Evolutionary conservation across 2,888 invertebrate species (phyloP).

Genomic region (Caenorhabditis plicata): DNA sequence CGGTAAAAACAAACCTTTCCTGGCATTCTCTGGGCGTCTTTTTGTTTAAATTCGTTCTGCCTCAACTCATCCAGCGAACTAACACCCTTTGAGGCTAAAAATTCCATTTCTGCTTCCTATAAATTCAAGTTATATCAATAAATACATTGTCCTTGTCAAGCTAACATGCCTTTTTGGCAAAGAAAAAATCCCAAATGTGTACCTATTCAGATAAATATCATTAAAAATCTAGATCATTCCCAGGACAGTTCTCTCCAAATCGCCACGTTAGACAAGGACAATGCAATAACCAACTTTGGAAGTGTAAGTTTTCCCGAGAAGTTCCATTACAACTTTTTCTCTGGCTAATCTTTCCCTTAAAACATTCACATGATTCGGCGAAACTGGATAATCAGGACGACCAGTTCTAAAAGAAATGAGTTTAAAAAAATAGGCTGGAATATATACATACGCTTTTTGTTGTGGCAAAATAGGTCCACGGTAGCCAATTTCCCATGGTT

Average conservation of each 20-base stretch:
- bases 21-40: slow-evolving; percentile 43
- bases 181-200: too few species aligned
- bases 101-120: slow-evolving; percentile 37
- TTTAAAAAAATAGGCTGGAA: not conserved
- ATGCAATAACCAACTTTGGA: slow-evolving; percentile 36
- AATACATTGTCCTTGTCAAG: too few species aligned
- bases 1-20: slow-evolving; percentile 43
- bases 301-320: slow-evolving; percentile 58
- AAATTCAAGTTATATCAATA: not conserved
- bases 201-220: too few species aligned
- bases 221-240: too few species aligned
- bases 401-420: slow-evolving; percentile 48
- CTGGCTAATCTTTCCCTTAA: slow-evolving; percentile 48
- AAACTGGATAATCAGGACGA: slow-evolving; percentile 51
- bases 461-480: slow-evolving; percentile 55
- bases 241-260: too few species aligned
- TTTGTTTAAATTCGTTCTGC: slow-evolving; percentile 11
- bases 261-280: not conserved
- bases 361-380: slow-evolving; percentile 34
- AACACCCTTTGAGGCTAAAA: slow-evolving; percentile 26
- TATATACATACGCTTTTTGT: slow-evolving; percentile 55
- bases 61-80: slow-evolving; percentile 30
- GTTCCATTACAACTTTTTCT: slow-evolving; percentile 60
- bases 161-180: too few species aligned
- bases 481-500: slow-evolving; percentile 64